Evolutionary conservation across 2,113 vertebrate species (phyloP).

Genomic region (Chaetops frenatus): DNA sequence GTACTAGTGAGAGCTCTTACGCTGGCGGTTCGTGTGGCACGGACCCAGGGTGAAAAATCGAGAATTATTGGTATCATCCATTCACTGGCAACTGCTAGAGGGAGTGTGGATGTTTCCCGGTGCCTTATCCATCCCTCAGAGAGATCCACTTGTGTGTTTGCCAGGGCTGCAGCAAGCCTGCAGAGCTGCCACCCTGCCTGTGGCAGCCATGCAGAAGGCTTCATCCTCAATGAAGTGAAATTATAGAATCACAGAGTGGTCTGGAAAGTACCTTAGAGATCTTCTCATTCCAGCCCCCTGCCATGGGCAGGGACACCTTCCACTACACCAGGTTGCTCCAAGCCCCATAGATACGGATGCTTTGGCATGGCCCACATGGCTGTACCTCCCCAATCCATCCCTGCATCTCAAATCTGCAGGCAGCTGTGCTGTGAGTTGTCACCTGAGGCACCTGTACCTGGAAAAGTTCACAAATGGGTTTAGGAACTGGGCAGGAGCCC

Average conservation of each 20-base stretch:
- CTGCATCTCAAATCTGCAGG: background rate
- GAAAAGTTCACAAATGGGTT: background rate
- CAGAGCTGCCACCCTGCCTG: background rate
- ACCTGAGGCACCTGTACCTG: rapidly evolving
- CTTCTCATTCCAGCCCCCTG: background rate
- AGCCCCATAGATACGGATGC: rapidly evolving
- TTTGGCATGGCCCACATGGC: rapidly evolving
- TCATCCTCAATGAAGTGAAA: background rate
- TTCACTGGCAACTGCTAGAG: slow-evolving; percentile 28
- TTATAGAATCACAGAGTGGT: background rate
- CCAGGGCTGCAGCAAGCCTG: background rate
- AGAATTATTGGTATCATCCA: background rate
- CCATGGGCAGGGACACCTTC: background rate
- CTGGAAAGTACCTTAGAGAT: background rate
- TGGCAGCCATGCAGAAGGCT: background rate
- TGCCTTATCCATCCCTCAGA: background rate
- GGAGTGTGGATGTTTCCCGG: slow-evolving; percentile 10
- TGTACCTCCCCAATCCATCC: background rate
- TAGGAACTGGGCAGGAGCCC: background rate
- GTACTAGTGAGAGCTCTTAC: background rate
- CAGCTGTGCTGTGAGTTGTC: background rate
- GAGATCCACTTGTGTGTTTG: background rate
- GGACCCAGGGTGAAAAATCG: background rate
- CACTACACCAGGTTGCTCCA: background rate
- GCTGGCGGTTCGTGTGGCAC: background rate